A percentile compares a stretch with the other conserved stretches of the same genome.
These are phyloP conservation scores for Cephalopholis sonnerati DNA, from an alignment of 2,113 vertebrate species.

Conservation along the genomic window DNA sequence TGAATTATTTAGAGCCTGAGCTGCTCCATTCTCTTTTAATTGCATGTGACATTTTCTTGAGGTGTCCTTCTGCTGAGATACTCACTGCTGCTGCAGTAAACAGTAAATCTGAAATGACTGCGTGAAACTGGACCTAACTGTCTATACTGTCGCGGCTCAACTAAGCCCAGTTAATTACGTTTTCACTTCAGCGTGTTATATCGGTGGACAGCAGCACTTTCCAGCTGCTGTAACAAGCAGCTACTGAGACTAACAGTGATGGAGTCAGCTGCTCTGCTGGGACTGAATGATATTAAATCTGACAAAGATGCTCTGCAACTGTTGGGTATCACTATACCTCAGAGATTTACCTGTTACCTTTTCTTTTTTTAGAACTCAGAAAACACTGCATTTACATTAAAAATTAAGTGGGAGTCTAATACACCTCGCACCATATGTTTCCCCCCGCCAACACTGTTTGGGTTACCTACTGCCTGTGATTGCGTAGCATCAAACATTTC, in stretches of 20 bases:
- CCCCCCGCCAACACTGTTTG: background rate
- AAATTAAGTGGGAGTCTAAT: background rate
- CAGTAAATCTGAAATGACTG: constrained; percentile 72
- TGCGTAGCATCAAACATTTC: background rate
- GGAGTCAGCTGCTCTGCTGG: constrained; percentile 18
- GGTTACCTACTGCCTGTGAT: background rate
- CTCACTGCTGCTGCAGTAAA: constrained; percentile 65
- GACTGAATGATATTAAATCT: constrained; percentile 18
- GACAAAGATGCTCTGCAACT: constrained; percentile 11
- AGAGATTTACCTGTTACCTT: background rate
- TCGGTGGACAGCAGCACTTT: constrained; percentile 4
- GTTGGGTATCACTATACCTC: background rate
- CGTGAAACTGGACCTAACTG: constrained; percentile 41
- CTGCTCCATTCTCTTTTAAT: constrained; percentile 77
- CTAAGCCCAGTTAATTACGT: constrained; percentile 34
- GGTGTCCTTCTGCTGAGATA: constrained; percentile 70
- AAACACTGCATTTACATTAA: constrained; percentile 1
- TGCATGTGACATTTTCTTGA: constrained; percentile 82
- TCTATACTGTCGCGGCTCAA: constrained; percentile 18
- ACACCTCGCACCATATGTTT: background rate
- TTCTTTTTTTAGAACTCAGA: background rate
- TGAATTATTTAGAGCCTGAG: constrained; percentile 82
- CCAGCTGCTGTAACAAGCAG: constrained; percentile 14
- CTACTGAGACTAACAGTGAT: constrained; percentile 11
- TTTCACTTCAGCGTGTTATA: background rate